Base-by-base conservation (phyloP, 2,797 vertebrate species). In the Chaetophractus vellerosus region DNA sequence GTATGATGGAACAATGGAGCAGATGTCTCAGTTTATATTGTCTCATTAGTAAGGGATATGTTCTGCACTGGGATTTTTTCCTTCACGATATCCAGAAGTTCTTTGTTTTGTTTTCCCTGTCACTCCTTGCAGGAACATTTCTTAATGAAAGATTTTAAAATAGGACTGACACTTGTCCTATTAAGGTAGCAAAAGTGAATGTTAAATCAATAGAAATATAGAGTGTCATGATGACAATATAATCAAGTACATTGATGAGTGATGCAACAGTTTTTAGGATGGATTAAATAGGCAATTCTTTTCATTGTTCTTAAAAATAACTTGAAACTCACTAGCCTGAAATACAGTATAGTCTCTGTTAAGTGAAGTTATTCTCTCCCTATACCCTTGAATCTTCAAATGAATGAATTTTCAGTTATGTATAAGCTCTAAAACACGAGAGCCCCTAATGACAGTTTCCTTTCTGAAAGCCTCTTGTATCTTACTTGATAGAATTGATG, bases 301-400 rank as follows among this genome's bases (percentile, higher is more conserved):
- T 87, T 45, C 31, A 31, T 79, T 69, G 28, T 33, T n/a, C 69
- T 94, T 75, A 50, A 88, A 94, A 85, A 36, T 33, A 66, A 48
- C 64, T 91, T 68, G 87, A 64, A 89, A 45, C 28, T 83, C 38
- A 63, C 4, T 45, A 33, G 10, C 86, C 93, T 92, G 75, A 88
- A 91, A 83, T 76, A 16, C 7, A 45, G 45, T 45, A 45, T 45
- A 45, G 1, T 63, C 85, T 66, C 5, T 45, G 5, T 68, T 84
- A 36, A 72, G 4, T 83, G 48, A 26, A 9, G 21, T 64, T 74
- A 16, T 38, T 59, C 59, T 94, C 38, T 87, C 28, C 33, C 28
- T 78, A 33, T 26, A 28, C 64, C 26, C 52, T 75, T 52, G 64
- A 63, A 38, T 91, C 8, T 26, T 91, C 55, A 90, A 63, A 41